Percentiles rank a stretch among this genome's conserved stretches.
These are phyloP conservation scores for Peucedramus taeniatus DNA, from an alignment of 2,113 vertebrate genomes.

Conservation along the genomic window DNA sequence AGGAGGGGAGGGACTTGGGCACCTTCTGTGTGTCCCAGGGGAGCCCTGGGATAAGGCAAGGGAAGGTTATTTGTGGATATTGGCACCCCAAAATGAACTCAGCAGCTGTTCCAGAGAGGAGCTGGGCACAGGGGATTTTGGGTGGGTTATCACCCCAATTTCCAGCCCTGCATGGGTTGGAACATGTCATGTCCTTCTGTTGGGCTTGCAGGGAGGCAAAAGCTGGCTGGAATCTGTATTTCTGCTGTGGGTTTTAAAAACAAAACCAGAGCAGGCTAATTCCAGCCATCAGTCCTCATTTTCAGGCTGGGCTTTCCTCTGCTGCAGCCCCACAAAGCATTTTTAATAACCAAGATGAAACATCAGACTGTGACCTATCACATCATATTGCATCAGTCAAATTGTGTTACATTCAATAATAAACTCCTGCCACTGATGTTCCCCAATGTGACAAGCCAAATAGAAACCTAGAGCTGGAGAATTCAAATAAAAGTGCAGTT, in stretches of 20 bases:
- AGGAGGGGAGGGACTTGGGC: not conserved
- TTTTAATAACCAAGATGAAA: slow-evolving; percentile 42
- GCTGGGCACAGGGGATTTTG: not conserved
- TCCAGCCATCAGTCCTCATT: not conserved
- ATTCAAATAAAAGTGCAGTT: slow-evolving; percentile 45
- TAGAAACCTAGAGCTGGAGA: slow-evolving; percentile 17
- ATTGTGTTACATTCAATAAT: slow-evolving; percentile 35
- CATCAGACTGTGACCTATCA: slow-evolving; percentile 57
- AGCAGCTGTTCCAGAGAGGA: not conserved
- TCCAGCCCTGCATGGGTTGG: not conserved
- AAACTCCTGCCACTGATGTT: slow-evolving; percentile 46
- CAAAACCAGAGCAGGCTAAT: not conserved
- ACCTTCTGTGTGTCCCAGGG: rapidly evolving
- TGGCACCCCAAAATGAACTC: not conserved
- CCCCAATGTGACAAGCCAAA: slow-evolving; percentile 50
- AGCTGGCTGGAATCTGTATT: not conserved
- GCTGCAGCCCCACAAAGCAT: slow-evolving; percentile 1
- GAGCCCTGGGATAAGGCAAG: not conserved
- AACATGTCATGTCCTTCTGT: not conserved
- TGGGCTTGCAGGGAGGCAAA: not conserved
- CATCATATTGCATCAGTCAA: slow-evolving; percentile 62
- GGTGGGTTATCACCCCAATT: rapidly evolving
- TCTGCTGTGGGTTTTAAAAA: not conserved
- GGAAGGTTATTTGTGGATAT: rapidly evolving
- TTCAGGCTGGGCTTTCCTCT: not conserved